Percentiles rank a stretch among this genome's conserved stretches.
These are phyloP conservation scores for Theodoxus fluviatilis DNA, from an alignment of 2,888 invertebrate species.

Conservation along the genomic window DNA sequence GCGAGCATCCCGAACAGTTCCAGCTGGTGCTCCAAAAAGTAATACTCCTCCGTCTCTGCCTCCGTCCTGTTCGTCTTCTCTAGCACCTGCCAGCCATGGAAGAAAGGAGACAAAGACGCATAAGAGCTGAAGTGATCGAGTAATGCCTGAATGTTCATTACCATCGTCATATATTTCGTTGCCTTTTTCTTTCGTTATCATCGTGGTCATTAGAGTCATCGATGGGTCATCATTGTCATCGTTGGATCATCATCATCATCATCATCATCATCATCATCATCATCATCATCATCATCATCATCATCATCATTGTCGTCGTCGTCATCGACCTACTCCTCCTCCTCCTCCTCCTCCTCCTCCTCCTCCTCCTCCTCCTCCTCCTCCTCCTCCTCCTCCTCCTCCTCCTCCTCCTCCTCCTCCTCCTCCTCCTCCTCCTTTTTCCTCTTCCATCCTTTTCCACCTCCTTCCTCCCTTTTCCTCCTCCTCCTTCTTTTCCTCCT, in stretches of 20 bases:
- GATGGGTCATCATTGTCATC: too few relatives aligned
- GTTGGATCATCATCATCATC: slow-evolving; percentile 23
- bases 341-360: slow-evolving; percentile 1
- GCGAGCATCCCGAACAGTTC: slow-evolving; percentile 62
- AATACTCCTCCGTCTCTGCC: slow-evolving; percentile 49
- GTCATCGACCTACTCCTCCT: not conserved
- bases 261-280: slow-evolving; percentile 30
- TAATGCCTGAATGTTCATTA: too few relatives aligned
- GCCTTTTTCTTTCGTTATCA: too few relatives aligned
- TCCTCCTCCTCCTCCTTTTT: not conserved
- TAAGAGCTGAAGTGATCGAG: too few relatives aligned
- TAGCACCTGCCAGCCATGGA: too few relatives aligned
- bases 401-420: not conserved
- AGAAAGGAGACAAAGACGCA: not conserved
- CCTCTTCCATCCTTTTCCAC: not conserved
- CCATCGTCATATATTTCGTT: too few relatives aligned
- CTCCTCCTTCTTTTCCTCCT: not conserved
- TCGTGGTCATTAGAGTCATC: too few relatives aligned
- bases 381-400: not conserved
- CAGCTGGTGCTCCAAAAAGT: slow-evolving; percentile 62
- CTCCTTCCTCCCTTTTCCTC: not conserved
- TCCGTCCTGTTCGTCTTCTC: too few relatives aligned
- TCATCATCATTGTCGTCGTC: slow-evolving; percentile 24
- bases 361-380: not conserved
- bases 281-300: slow-evolving; percentile 29